Evolutionary conservation across 2,888 invertebrate genomes (phyloP).

Genomic region (Branchipolynoe longqiensis): DNA sequence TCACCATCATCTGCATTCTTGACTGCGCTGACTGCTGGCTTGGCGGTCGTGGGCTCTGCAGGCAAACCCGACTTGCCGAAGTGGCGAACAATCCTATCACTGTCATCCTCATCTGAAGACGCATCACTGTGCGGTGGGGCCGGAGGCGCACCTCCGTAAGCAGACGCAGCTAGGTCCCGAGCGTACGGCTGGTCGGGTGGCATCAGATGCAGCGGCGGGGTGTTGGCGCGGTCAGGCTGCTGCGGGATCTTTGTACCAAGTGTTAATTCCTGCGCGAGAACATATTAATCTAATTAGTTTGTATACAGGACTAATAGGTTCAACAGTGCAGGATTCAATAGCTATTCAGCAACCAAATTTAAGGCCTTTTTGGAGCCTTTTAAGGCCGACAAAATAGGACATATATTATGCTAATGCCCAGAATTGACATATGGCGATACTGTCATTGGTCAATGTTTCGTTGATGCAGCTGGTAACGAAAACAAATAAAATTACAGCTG

Average conservation of each 20-base stretch:
- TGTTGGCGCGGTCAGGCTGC: slow-evolving; percentile 44
- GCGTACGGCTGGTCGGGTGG: slow-evolving; percentile 51
- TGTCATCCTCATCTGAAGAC: slow-evolving; percentile 35
- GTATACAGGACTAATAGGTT: too few relatives aligned
- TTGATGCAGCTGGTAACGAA: too few relatives aligned
- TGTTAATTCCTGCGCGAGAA: not conserved
- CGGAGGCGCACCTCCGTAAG: not conserved
- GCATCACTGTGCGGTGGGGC: slow-evolving; percentile 5
- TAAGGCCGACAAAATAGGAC: too few relatives aligned
- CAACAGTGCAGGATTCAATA: too few relatives aligned
- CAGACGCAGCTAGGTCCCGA: slow-evolving; percentile 26
- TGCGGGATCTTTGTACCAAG: slow-evolving; percentile 26
- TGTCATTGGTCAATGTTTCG: too few relatives aligned
- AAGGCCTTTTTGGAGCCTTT: too few relatives aligned
- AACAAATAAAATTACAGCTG: too few relatives aligned
- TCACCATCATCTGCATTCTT: slow-evolving; percentile 9
- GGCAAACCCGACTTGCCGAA: slow-evolving; percentile 9
- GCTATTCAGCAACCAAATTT: too few relatives aligned
- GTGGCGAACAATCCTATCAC: slow-evolving; percentile 14
- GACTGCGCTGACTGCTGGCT: not conserved
- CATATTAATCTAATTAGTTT: not conserved
- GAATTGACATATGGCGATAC: too few relatives aligned
- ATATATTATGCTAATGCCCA: too few relatives aligned
- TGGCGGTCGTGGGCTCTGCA: not conserved
- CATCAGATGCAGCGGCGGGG: slow-evolving; percentile 43